These are phyloP conservation scores for Centruroides vittatus DNA, from an alignment of 1,140 invertebrate genomes.

Conservation along the genomic window DNA sequence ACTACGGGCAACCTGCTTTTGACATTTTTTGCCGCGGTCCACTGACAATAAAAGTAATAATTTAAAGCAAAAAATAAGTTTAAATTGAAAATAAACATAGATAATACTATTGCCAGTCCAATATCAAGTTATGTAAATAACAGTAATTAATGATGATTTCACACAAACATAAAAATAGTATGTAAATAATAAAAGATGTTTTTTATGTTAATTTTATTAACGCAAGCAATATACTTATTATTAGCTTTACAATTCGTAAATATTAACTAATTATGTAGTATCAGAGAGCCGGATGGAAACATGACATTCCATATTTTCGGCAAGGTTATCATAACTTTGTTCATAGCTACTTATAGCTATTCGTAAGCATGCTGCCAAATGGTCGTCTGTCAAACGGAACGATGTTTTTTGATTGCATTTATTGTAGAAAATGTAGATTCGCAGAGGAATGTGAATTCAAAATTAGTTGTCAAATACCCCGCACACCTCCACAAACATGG, in stretches of 20 bases:
- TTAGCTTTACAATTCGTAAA: no score
- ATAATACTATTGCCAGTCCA: neutral
- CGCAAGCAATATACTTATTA: no score
- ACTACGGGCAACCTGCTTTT: neutral
- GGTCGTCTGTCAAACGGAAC: neutral
- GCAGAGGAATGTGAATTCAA: neutral
- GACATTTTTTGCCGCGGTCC: neutral
- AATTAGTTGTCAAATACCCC: neutral
- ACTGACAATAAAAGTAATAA: neutral
- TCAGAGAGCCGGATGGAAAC: neutral
- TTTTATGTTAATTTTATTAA: neutral
- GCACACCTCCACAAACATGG: neutral
- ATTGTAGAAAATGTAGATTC: neutral
- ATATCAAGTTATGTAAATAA: neutral
- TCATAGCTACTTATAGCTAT: neutral
- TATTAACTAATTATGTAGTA: no score
- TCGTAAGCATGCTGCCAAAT: neutral
- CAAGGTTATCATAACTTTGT: neutral
- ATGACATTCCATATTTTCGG: neutral
- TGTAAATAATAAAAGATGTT: no score
- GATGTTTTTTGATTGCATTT: neutral
- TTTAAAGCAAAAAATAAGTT: neutral
- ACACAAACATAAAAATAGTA: no score
- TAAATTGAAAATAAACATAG: neutral
- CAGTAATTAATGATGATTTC: neutral